Base-by-base conservation (phyloP, 2,113 vertebrate genomes). In the Callorhinus ursinus region DNA sequence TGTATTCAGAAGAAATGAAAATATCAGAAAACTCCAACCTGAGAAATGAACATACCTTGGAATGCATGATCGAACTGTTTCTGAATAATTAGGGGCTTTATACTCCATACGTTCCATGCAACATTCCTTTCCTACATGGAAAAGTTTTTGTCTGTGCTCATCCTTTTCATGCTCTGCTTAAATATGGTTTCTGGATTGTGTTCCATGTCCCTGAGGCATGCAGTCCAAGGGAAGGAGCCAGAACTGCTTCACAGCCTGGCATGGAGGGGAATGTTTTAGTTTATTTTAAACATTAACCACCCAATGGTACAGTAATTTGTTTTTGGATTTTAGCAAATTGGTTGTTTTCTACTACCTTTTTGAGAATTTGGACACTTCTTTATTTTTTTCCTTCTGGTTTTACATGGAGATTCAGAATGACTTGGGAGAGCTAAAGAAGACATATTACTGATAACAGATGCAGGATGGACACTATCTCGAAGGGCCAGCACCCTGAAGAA, bases 181-280 rank as follows among this genome's bases (percentile, higher is more conserved):
- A 96, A 81, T 95, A 89, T 92, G 86, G 67, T 93, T 96, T 95
- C 89, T 98, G 86, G 94, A 76, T 93, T 65, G 39, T 93, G 33
- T 93, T 96, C 82, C 86, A 67, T 65, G 72, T 95, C 83, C 83
- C 79, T 22, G 67, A 96, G 89, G 77, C 86, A 90, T 84, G 46
- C 21, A 74, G 86, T 95, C 82, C 72, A 87, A 83, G 28, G 39
- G 94, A 95, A 83, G 80, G 69, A 95, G 71, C 82, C 95, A 96
- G 88, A 96, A 88, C 49, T 95, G 95, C 57, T 88, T 94, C 59
- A 84, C 80, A 85, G 90, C 42, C 71, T 96, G 71, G 53, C 72
- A 61, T 36, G 21, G 53, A 89, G 31, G 49, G 53, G 22, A 72
- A 42, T 77, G 49, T 33, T 96, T 80, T 89, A 80, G 86, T 28